A percentile compares a stretch with the other conserved stretches of the same genome.
phyloP scores from a whole-genome alignment of 2,888 invertebrate species.

The Catocala nupta region DNA sequence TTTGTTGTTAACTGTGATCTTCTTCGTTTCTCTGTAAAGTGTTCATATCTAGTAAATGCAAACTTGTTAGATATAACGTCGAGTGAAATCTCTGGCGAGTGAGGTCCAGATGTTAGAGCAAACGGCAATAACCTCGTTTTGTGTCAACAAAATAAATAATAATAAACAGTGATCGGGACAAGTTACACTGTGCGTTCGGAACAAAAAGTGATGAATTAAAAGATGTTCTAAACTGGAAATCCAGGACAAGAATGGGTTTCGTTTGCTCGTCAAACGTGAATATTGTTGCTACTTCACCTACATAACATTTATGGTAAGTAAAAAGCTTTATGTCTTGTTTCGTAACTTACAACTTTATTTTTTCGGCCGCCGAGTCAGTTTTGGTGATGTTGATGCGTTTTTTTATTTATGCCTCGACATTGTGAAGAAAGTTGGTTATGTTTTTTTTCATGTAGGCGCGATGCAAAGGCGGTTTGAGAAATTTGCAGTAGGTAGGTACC shows the following conservation, averaged over 20 bases:
- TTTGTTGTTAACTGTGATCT: slow-evolving; percentile 52
- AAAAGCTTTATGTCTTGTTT: slow-evolving; percentile 82
- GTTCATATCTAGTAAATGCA: slow-evolving; percentile 38
- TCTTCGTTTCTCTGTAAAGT: slow-evolving; percentile 27
- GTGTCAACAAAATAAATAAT: slow-evolving; percentile 85
- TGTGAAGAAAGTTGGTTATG: slow-evolving; percentile 41
- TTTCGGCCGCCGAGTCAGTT: slow-evolving; percentile 47
- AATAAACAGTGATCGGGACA: slow-evolving; percentile 81
- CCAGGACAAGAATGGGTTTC: slow-evolving; percentile 78
- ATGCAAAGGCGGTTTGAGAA: slow-evolving; percentile 41
- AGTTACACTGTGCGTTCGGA: slow-evolving; percentile 66
- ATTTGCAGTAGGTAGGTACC: slow-evolving; percentile 37
- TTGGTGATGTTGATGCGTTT: slow-evolving; percentile 52
- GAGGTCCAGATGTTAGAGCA: slow-evolving; percentile 76
- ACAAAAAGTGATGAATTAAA: slow-evolving; percentile 82
- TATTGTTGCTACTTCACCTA: slow-evolving; percentile 80
- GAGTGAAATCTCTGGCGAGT: slow-evolving; percentile 77
- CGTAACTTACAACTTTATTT: slow-evolving; percentile 73
- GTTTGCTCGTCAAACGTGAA: slow-evolving; percentile 70
- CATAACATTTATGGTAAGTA: slow-evolving; percentile 85
- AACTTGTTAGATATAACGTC: slow-evolving; percentile 56
- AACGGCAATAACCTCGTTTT: slow-evolving; percentile 79
- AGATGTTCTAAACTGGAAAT: slow-evolving; percentile 78
- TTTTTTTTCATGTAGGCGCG: slow-evolving; percentile 35
- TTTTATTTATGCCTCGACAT: slow-evolving; percentile 49